Conservation (phyloP, 1,140 invertebrate species). For the Papilio polytes region DNA sequence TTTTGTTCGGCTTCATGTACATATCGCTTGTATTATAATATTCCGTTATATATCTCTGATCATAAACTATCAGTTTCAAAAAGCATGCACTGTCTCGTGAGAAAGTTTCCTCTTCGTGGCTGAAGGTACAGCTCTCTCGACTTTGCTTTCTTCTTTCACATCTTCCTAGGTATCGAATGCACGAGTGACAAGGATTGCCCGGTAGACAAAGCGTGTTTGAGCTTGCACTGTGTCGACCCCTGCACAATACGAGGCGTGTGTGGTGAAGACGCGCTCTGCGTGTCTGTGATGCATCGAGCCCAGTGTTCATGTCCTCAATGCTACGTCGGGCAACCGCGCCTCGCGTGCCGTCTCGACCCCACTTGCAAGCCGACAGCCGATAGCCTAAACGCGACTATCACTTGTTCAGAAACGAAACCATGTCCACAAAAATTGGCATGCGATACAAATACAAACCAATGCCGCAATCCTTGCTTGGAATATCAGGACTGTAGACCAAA, state of each 20-base stretch:
- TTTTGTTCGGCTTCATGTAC: conserved; percentile 84
- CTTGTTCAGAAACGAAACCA: conserved; percentile 88
- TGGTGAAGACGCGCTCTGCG: conserved; percentile 94
- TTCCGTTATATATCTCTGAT: conserved; percentile 82
- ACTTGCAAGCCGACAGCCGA: conserved; percentile 86
- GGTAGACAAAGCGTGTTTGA: conserved; percentile 95
- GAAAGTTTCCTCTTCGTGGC: conserved; percentile 89
- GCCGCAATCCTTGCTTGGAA: conserved; percentile 90
- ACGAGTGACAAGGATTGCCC: conserved; percentile 95
- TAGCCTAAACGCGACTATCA: conserved; percentile 69
- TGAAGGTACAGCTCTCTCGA: conserved; percentile 88
- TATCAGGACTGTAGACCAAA: conserved; percentile 89
- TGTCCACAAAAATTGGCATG: conserved; percentile 92
- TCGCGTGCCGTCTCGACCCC: conserved; percentile 90
- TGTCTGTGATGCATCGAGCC: conserved; percentile 91
- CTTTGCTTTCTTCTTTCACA: conserved; percentile 89
- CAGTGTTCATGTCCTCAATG: conserved; percentile 94
- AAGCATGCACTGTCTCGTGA: conserved; percentile 91
- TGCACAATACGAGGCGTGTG: conserved; percentile 94
- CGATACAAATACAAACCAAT: conserved; percentile 87
- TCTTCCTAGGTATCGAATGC: conserved; percentile 93
- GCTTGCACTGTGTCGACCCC: conserved; percentile 93
- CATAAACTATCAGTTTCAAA: conserved; percentile 84
- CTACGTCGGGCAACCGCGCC: conserved; percentile 91
- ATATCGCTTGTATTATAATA: conserved; percentile 84